Percentiles rank a stretch among this genome's conserved stretches.
These are phyloP conservation scores for Cosmopolites sordidus DNA, from an alignment of 2,888 invertebrate genomes.

Conservation along the genomic window DNA sequence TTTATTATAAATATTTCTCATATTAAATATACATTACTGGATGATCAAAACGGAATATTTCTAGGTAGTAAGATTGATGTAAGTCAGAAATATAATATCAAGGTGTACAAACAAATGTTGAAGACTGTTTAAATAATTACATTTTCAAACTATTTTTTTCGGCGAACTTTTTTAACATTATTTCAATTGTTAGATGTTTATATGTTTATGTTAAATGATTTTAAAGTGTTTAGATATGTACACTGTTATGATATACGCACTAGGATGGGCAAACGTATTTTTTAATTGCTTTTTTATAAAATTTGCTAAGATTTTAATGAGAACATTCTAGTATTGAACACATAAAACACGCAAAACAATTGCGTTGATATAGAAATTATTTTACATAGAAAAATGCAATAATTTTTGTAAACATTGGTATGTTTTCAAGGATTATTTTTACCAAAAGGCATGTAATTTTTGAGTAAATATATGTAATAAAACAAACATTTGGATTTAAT, in stretches of 20 bases:
- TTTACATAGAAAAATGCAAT: constrained; percentile 34
- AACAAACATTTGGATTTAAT: no score
- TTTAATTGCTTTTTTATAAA: constrained; percentile 38
- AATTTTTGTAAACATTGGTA: constrained; percentile 26
- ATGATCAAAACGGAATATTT: neutral
- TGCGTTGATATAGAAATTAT: constrained; percentile 6
- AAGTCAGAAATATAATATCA: constrained; percentile 18
- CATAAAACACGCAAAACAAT: neutral
- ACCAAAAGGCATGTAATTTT: constrained; percentile 40
- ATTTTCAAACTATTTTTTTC: neutral
- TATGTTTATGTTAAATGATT: constrained; percentile 18
- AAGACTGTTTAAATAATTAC: constrained; percentile 26
- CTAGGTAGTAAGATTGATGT: neutral
- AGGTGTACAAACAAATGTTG: constrained; percentile 21
- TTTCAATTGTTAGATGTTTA: neutral
- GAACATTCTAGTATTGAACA: neutral
- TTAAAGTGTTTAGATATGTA: constrained; percentile 35
- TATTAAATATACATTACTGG: neutral
- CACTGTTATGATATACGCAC: constrained; percentile 43
- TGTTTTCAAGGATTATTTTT: constrained; percentile 39
- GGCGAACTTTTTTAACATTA: neutral
- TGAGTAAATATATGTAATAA: constrained; percentile 43
- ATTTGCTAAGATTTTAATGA: constrained; percentile 31
- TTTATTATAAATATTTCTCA: no score
- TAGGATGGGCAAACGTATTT: constrained; percentile 33